These are phyloP conservation scores for Bathynomus jamesi DNA, from an alignment of 1,140 invertebrate species.

Conservation along the genomic window DNA sequence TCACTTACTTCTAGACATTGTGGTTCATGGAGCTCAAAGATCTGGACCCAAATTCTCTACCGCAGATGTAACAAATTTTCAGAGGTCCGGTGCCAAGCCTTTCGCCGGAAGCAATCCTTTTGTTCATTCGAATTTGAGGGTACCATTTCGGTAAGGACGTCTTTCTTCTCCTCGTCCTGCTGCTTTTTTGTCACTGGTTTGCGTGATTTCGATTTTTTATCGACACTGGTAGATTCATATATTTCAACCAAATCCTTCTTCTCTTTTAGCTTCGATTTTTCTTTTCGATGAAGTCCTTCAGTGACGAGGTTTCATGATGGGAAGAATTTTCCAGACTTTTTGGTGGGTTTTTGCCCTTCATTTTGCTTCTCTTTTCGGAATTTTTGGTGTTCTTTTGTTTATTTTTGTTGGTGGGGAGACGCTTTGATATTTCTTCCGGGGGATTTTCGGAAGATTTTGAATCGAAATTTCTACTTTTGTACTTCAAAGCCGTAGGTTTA, in stretches of 20 bases:
- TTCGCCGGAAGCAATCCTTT: not conserved
- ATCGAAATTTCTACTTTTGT: constrained; percentile 42
- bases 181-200: not conserved
- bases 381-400: not conserved
- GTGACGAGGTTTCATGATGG: constrained; percentile 7
- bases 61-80: constrained; percentile 59
- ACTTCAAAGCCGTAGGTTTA: constrained; percentile 50
- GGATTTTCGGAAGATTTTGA: not conserved
- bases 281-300: not conserved
- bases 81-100: not conserved
- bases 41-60: constrained; percentile 60
- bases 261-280: not conserved
- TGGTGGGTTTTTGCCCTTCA: not conserved
- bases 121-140: no score
- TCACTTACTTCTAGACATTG: constrained; percentile 56
- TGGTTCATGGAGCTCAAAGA: constrained; percentile 64
- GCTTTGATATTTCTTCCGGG: not conserved
- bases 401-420: not conserved
- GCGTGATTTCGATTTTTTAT: not conserved
- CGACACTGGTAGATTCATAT: not conserved
- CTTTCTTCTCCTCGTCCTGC: constrained; percentile 25
- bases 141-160: not conserved
- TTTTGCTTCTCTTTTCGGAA: not conserved
- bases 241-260: not conserved
- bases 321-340: not conserved